Percentiles rank a stretch among this genome's conserved stretches.
Evolutionary conservation across 35 echinoderm and acorn worm species (phyloP).

Genomic region (Nesometra sesokonis): DNA sequence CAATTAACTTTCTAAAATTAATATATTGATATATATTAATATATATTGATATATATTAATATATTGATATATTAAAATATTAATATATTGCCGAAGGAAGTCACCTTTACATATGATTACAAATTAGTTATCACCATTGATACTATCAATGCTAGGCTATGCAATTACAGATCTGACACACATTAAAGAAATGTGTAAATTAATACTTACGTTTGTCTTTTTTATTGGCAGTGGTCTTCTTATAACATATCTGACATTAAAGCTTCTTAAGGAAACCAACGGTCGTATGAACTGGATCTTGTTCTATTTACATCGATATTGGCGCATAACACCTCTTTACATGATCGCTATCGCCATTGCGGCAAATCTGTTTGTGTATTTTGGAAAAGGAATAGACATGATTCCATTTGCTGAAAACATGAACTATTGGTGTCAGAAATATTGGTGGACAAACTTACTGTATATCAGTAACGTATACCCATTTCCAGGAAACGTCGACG

Average conservation of each 20-base stretch:
- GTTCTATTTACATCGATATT: conserved; percentile 73
- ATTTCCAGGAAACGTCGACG: background rate
- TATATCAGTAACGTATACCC: conserved; percentile 86
- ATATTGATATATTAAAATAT: too few species aligned
- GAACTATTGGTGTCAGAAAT: conserved; percentile 21
- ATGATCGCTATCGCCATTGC: conserved; percentile 43
- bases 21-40: too few species aligned
- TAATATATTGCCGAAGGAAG: too few species aligned
- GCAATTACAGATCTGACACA: too few species aligned
- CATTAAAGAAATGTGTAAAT: too few species aligned
- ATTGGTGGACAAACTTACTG: conserved; percentile 86
- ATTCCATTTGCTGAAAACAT: background rate
- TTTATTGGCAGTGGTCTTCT: conserved; percentile 47
- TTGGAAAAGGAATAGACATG: conserved; percentile 26
- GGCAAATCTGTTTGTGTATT: conserved; percentile 24
- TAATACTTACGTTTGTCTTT: too few species aligned
- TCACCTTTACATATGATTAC: too few species aligned
- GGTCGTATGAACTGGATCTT: conserved; percentile 60
- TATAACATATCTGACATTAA: conserved; percentile 60
- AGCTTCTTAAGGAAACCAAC: conserved; percentile 24
- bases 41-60: too few species aligned
- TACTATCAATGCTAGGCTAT: too few species aligned
- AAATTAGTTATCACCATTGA: too few species aligned
- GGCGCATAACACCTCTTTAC: conserved; percentile 70
- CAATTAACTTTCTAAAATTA: too few species aligned